Conservation (phyloP, 2,888 invertebrate species). For the Callyntrura guangdongensis region DNA sequence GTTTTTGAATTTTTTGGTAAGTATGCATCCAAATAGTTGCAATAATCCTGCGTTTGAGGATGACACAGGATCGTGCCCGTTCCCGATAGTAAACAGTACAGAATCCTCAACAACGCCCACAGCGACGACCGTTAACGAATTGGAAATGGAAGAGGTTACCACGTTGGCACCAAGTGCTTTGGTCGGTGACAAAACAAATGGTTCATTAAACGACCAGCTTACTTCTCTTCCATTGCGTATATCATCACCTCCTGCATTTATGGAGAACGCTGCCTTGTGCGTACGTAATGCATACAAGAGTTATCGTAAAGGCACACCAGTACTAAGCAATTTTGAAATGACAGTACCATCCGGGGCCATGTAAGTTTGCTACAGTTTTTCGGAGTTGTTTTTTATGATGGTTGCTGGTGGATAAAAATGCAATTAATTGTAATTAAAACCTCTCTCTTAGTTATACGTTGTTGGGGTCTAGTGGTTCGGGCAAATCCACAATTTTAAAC, state of each 20-base stretch:
- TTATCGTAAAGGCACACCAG: conserved; percentile 51
- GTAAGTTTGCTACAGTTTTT: conserved; percentile 55
- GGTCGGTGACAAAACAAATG: background rate
- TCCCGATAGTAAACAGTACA: background rate
- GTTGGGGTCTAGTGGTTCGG: conserved; percentile 88
- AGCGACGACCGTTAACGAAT: background rate
- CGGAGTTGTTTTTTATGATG: background rate
- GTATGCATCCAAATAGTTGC: no score
- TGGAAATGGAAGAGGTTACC: conserved; percentile 30
- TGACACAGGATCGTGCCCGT: background rate
- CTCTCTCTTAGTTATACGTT: conserved; percentile 67
- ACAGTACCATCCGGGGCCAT: conserved; percentile 69
- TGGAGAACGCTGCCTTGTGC: conserved; percentile 10
- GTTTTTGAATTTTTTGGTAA: no score
- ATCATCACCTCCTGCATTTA: conserved; percentile 27
- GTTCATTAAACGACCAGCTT: background rate
- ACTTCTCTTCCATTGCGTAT: background rate
- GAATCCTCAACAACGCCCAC: background rate
- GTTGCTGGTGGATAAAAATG: background rate
- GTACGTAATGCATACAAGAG: conserved; percentile 64
- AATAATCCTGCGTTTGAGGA: conserved; percentile 35
- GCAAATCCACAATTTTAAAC: conserved; percentile 86
- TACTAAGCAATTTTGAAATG: conserved; percentile 72
- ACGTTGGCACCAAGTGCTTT: background rate
- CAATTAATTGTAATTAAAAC: background rate